phyloP scores from a whole-genome alignment of 2,888 invertebrate genomes.

The Fabriciana adippe region DNA sequence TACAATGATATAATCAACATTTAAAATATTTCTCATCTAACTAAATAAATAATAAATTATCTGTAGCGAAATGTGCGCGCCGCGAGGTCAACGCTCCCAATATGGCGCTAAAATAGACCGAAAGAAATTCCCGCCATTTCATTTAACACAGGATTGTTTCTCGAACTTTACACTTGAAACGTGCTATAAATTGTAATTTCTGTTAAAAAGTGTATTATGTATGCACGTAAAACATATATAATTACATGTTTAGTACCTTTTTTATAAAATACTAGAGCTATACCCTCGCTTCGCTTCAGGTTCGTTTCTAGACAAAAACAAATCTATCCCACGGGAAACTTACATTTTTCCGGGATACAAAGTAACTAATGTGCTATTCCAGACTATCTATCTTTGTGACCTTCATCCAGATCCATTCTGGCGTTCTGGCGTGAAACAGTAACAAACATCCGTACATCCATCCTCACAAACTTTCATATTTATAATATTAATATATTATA shows the following conservation, averaged over 20 bases:
- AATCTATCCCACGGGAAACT: too few species aligned
- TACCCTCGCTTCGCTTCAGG: too few species aligned
- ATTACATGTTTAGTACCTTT: neutral
- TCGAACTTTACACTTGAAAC: constrained; percentile 49
- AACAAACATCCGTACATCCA: too few species aligned
- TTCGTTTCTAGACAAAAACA: too few species aligned
- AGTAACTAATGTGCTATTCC: too few species aligned
- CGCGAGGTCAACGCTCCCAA: constrained; percentile 67
- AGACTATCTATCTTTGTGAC: too few species aligned
- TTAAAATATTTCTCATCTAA: constrained; percentile 8
- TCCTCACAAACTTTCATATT: too few species aligned
- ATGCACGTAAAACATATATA: neutral
- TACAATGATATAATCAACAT: neutral
- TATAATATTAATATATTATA: too few species aligned
- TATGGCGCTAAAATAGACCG: constrained; percentile 79
- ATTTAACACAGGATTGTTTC: constrained; percentile 74
- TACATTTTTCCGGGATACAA: too few species aligned
- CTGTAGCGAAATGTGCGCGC: constrained; percentile 38
- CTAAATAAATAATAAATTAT: constrained; percentile 29
- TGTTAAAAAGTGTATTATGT: constrained; percentile 18
- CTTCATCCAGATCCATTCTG: too few species aligned
- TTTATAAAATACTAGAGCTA: neutral
- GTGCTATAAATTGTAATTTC: constrained; percentile 31
- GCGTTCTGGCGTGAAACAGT: too few species aligned
- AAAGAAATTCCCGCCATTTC: constrained; percentile 77